phyloP scores from a whole-genome alignment of 1,140 invertebrate species.

The Charaxes varanes region DNA sequence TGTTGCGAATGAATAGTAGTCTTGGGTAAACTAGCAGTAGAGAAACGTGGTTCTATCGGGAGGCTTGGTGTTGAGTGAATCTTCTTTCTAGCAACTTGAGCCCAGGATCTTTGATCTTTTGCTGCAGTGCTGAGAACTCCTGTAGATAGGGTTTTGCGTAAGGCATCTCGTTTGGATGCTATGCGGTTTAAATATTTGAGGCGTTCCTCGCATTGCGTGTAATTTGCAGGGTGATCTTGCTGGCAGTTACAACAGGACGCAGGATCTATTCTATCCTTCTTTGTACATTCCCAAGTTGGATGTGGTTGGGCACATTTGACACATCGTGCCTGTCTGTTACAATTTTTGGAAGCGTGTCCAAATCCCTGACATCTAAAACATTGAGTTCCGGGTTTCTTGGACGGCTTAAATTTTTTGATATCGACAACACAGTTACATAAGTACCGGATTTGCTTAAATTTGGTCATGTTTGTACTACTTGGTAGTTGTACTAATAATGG shows the following conservation, averaged over 20 bases:
- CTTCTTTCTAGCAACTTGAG: too few relatives aligned
- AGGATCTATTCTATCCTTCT: not conserved
- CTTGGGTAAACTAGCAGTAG: too few relatives aligned
- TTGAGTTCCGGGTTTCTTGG: not conserved
- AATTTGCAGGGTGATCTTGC: not conserved
- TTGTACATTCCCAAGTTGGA: not conserved
- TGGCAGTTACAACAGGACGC: conserved; percentile 1
- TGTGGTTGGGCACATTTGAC: not conserved
- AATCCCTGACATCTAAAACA: conserved; percentile 6
- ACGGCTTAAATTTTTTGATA: not conserved
- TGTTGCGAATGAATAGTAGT: too few relatives aligned
- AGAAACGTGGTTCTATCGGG: too few relatives aligned
- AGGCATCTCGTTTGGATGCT: too few relatives aligned
- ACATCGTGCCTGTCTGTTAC: not conserved
- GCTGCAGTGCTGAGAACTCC: too few relatives aligned
- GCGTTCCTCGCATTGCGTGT: not conserved
- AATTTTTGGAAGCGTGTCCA: conserved; percentile 3
- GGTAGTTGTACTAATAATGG: conserved; percentile 1
- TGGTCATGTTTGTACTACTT: conserved; percentile 3
- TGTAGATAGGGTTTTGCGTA: too few relatives aligned
- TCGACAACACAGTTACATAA: conserved; percentile 4
- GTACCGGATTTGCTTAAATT: conserved; percentile 7
- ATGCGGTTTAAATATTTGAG: not conserved
- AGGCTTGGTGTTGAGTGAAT: too few relatives aligned
- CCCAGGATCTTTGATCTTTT: too few relatives aligned